Percentiles rank a stretch among this genome's conserved stretches.
These are phyloP conservation scores for Anarhynchus alexandrinus DNA, from an alignment of 2,113 vertebrate genomes.

Conservation along the genomic window DNA sequence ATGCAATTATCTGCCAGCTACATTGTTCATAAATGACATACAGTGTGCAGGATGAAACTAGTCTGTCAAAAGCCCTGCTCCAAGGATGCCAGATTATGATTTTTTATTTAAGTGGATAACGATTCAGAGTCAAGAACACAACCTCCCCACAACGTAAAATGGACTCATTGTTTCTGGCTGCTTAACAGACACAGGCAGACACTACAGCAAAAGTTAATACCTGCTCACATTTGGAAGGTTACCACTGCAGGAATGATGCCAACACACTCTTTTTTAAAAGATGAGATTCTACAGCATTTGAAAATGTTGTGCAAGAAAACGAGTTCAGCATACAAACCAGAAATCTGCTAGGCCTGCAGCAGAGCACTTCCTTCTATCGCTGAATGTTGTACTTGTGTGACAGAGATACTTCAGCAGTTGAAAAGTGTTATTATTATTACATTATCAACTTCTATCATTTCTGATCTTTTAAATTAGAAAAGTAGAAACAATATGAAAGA, in stretches of 20 bases:
- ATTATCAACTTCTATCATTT: neutral
- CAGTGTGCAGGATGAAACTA: neutral
- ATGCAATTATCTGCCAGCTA: neutral
- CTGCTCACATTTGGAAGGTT: neutral
- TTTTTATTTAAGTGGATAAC: neutral
- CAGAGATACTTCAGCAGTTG: neutral
- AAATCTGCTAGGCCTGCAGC: neutral
- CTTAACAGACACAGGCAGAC: neutral
- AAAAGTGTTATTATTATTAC: neutral
- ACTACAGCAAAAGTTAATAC: neutral
- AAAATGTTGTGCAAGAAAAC: neutral
- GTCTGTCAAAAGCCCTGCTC: neutral
- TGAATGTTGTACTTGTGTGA: neutral
- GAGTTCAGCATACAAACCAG: neutral
- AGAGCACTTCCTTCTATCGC: neutral
- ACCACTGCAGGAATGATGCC: neutral
- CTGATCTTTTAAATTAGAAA: neutral
- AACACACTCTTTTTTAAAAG: neutral
- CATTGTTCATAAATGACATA: neutral
- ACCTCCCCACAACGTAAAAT: neutral
- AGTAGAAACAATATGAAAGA: neutral
- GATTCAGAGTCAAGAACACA: neutral
- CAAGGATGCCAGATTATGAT: neutral
- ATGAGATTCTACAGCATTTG: neutral
- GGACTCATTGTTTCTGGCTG: neutral